Evolutionary conservation across 2,113 vertebrate genomes (phyloP).

Genomic region (Tupaia chinensis): DNA sequence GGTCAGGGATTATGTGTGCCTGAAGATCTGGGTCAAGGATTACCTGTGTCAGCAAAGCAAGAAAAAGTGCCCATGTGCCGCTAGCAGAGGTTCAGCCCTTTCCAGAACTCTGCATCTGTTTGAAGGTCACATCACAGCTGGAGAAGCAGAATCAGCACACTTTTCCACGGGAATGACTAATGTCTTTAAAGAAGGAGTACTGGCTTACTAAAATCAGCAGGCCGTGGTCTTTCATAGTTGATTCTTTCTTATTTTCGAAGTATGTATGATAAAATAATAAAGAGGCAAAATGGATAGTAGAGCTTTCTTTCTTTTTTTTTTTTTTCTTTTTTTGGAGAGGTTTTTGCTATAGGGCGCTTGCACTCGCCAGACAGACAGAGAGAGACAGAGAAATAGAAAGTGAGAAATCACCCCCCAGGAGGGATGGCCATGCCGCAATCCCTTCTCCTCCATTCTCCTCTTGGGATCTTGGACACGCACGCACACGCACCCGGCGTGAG

Average conservation of each 20-base stretch:
- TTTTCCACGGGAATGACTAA: conserved; percentile 53
- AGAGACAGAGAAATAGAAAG: too few species aligned
- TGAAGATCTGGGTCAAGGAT: neutral
- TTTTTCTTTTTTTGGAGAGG: too few species aligned
- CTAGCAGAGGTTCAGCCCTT: neutral
- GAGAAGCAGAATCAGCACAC: conserved; percentile 23
- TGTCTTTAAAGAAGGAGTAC: neutral
- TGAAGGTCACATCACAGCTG: conserved; percentile 67
- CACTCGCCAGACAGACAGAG: too few species aligned
- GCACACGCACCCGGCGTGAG: too few species aligned
- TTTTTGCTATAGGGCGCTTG: too few species aligned
- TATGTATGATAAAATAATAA: neutral
- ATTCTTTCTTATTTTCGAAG: neutral
- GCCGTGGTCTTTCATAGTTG: conserved; percentile 14
- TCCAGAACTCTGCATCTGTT: conserved; percentile 33
- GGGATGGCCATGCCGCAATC: too few species aligned
- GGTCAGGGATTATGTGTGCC: neutral
- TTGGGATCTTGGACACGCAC: too few species aligned
- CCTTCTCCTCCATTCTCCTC: too few species aligned
- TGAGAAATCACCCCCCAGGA: too few species aligned
- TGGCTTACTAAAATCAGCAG: conserved; percentile 44
- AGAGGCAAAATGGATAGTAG: neutral
- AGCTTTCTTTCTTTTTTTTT: neutral
- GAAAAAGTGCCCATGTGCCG: neutral
- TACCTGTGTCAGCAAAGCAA: neutral